Evolutionary conservation across 1,140 invertebrate species (phyloP), one percentile per base, ranked within the genome.

Genomic region (Ruditapes philippinarum): DNA sequence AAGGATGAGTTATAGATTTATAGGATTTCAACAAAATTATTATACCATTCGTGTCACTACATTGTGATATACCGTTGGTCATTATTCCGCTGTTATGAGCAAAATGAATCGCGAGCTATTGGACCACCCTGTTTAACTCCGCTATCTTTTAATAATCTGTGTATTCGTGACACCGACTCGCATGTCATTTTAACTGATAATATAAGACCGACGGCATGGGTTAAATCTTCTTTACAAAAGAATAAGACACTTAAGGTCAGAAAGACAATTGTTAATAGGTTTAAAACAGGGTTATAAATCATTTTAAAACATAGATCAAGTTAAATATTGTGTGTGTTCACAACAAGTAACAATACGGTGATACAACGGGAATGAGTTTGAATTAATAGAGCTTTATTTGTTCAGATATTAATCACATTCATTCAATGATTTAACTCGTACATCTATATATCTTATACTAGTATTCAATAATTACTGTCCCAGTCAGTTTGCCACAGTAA

Each of bases 11-110:
- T 70, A 40, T 70, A 70, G 65, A 70, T 70, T 38, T 70, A 70
- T 70, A 70, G 65, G 12, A 70, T 70, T 70, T 70, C 36, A 70
- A 36, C 33, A 38, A 70, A 38, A 38, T 19, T 70, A 70, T 36
- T 70, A 70, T 70, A 70, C 33, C 36, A 36, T 70, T 38, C 65
- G 65, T 70, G 65, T 70, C 65, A 70, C 1, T 36, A 38, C 17
- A 28, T 70, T 70, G 33, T 38, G 38, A 70, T 38, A 31, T 28
- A 70, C 65, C 33, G 65, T 70, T 70, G 65, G 65, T 70, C 65
- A 70, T 70, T 70, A 70, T 70, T 70, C 65, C 65, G 65, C 65
- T 19, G 38, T 70, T 70, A 70, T 70, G 65, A 70, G 22, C 65
- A 70, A n/a, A 38, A 70, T 70, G 65, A 70, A 70, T 38, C 17